A percentile compares a stretch with the other conserved stretches of the same genome.
Conservation (phyloP, 2,797 vertebrate species). For the Darevskia mixta region DNA sequence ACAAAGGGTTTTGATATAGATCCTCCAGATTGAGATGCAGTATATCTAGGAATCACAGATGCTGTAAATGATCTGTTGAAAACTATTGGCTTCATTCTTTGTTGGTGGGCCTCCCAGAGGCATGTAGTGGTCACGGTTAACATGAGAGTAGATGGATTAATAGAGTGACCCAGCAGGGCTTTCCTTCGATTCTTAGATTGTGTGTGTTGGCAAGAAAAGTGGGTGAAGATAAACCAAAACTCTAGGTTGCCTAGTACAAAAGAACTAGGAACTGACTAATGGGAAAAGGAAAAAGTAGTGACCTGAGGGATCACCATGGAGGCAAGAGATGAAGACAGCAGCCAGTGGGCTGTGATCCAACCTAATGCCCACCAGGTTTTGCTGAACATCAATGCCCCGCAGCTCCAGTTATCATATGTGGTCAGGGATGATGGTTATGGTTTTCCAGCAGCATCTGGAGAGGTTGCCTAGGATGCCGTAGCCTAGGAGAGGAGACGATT, state of each 20-base stretch:
- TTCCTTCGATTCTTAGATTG: too few species aligned
- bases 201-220: too few species aligned
- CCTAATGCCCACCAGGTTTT: background rate
- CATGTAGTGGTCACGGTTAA: too few species aligned
- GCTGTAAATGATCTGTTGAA: background rate
- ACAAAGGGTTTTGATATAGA: background rate
- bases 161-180: background rate
- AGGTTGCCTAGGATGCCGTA: background rate
- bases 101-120: too few species aligned
- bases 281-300: background rate
- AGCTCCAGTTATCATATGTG: background rate
- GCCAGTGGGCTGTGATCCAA: background rate
- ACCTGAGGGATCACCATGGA: background rate
- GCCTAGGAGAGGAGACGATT: background rate
- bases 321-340: background rate
- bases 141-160: background rate
- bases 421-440: background rate
- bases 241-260: background rate
- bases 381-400: background rate
- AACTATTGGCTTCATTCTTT: background rate
- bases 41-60: background rate
- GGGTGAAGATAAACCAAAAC: background rate
- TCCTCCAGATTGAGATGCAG: background rate
- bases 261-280: background rate
- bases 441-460: background rate